phyloP scores from a whole-genome alignment of 2,888 invertebrate species.

The Odontomyia ornata region DNA sequence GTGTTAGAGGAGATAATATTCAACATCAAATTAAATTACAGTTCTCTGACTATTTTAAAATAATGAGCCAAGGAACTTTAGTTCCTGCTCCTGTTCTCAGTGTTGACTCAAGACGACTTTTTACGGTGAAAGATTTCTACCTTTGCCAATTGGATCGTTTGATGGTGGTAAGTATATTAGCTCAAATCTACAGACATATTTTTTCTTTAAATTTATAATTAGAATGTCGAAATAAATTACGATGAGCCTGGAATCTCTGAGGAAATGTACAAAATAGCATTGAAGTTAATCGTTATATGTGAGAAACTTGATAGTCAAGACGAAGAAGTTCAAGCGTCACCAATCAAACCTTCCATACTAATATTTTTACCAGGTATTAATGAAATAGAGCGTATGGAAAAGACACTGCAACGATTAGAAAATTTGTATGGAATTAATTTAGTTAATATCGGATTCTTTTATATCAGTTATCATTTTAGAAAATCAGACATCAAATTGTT shows the following conservation, averaged over 20 bases:
- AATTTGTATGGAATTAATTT: slow-evolving; percentile 38
- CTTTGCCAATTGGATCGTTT: slow-evolving; percentile 66
- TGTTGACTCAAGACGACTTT: slow-evolving; percentile 67
- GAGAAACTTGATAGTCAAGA: slow-evolving; percentile 64
- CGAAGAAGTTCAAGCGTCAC: slow-evolving; percentile 55
- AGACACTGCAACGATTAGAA: slow-evolving; percentile 56
- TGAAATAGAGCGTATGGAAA: slow-evolving; percentile 81
- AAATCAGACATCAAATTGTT: slow-evolving; percentile 52
- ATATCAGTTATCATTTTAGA: slow-evolving; percentile 31
- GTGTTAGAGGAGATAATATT: too few species aligned
- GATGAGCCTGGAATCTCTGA: slow-evolving; percentile 69
- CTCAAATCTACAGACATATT: slow-evolving; percentile 48
- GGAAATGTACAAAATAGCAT: slow-evolving; percentile 71
- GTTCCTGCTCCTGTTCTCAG: slow-evolving; percentile 69
- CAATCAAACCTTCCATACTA: slow-evolving; percentile 73
- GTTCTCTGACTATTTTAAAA: slow-evolving; percentile 60
- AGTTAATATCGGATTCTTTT: neutral
- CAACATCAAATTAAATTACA: slow-evolving; percentile 50
- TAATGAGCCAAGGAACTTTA: slow-evolving; percentile 48
- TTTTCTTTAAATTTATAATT: too few species aligned
- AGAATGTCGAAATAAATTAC: slow-evolving; percentile 66
- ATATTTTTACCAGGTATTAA: slow-evolving; percentile 89
- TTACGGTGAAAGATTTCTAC: slow-evolving; percentile 71
- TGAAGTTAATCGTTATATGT: slow-evolving; percentile 70
- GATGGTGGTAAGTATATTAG: slow-evolving; percentile 50